phyloP scores from a whole-genome alignment of 2,888 invertebrate species.

The Drosophila sordidula region DNA sequence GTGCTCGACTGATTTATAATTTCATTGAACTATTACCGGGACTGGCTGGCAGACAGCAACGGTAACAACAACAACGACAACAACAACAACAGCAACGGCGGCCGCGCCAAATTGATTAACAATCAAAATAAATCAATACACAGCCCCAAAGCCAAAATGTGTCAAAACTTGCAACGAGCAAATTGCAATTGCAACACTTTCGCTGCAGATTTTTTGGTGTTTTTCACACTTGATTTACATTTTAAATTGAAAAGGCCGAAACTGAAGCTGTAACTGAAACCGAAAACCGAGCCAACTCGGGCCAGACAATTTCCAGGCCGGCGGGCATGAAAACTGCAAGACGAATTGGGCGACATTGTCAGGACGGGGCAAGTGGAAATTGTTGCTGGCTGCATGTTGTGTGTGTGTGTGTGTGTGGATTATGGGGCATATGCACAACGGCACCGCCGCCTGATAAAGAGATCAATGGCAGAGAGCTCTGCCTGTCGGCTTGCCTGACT shows the following conservation, averaged over 20 bases:
- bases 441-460: slow-evolving; percentile 63
- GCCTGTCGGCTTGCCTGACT: not conserved
- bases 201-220: slow-evolving; percentile 71
- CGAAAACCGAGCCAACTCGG: slow-evolving; percentile 9
- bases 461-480: slow-evolving; percentile 70
- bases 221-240: slow-evolving; percentile 79
- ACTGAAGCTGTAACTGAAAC: slow-evolving; percentile 39
- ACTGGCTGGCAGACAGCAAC: slow-evolving; percentile 18
- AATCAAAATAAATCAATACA: slow-evolving; percentile 78
- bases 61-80: not conserved
- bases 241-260: slow-evolving; percentile 75
- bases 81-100: slow-evolving; percentile 17
- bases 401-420: slow-evolving; percentile 50
- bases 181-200: slow-evolving; percentile 79
- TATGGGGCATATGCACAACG: slow-evolving; percentile 59
- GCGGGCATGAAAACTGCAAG: slow-evolving; percentile 74
- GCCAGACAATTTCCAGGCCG: slow-evolving; percentile 69
- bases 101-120: slow-evolving; percentile 75
- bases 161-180: slow-evolving; percentile 75
- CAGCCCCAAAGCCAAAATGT: slow-evolving; percentile 72
- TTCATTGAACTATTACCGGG: slow-evolving; percentile 74
- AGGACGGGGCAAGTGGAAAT: slow-evolving; percentile 38
- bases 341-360: slow-evolving; percentile 79
- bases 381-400: slow-evolving; percentile 26
- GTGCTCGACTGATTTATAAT: slow-evolving; percentile 68